These are phyloP conservation scores for Plecturocebus donacophilus DNA, from an alignment of 2,113 vertebrate species.

Conservation along the genomic window DNA sequence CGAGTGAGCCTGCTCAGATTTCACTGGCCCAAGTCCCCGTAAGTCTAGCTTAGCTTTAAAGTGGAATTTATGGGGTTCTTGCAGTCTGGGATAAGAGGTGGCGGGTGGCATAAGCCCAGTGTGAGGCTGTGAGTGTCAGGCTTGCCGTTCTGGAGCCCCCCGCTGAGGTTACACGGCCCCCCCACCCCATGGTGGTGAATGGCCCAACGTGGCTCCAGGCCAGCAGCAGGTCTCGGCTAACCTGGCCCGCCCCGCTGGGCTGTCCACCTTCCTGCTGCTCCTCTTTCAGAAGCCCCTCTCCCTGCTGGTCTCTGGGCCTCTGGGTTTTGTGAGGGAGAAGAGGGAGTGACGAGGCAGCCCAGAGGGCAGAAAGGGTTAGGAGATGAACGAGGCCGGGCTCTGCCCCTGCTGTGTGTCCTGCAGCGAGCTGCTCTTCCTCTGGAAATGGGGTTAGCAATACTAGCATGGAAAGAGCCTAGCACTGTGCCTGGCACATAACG, in stretches of 20 bases:
- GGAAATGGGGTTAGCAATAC: neutral
- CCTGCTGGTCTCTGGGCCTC: neutral
- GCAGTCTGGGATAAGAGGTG: conserved; percentile 67
- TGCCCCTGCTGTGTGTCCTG: neutral
- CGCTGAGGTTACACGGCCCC: conserved; percentile 66
- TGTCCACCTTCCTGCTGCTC: neutral
- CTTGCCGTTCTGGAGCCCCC: neutral
- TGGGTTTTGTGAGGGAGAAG: neutral
- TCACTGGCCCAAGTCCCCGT: conserved; percentile 76
- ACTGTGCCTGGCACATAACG: neutral
- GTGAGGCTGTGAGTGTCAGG: neutral
- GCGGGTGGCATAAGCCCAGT: neutral
- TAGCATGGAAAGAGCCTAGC: neutral
- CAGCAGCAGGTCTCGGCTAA: neutral
- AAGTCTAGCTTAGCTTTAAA: conserved; percentile 82
- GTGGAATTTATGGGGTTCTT: conserved; percentile 78
- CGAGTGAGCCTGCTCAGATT: conserved; percentile 68
- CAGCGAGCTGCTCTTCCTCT: neutral
- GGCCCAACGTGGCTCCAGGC: conserved; percentile 60
- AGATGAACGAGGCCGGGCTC: rapidly evolving
- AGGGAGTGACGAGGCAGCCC: rapidly evolving
- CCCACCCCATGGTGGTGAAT: conserved; percentile 53
- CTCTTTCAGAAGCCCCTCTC: neutral
- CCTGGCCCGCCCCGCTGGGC: neutral
- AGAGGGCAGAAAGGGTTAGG: neutral